Evolutionary conservation across 2,113 vertebrate species (phyloP), one percentile per base, ranked within the genome.

Genomic region (Nannospalax galili): DNA sequence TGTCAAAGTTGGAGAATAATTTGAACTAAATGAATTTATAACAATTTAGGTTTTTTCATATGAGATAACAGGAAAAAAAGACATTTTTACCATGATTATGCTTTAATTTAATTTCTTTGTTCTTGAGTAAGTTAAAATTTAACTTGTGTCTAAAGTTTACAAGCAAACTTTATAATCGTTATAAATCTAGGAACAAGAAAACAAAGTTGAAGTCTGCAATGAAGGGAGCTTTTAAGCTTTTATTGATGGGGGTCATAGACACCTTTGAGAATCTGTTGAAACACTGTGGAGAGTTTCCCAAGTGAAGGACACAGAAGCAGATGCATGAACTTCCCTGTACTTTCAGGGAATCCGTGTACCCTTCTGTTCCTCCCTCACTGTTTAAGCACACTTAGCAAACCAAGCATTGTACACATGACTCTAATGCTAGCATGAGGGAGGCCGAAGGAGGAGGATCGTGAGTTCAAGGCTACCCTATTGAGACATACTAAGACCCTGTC

Each of bases 61-160:
- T 56, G 30, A 80, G 62, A 77, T 60, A 58, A 30, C 75, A 90
- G 79, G 70, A 42, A 94, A 79, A 79, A 10, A 42, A 32, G 0
- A 20, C 69, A 35, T 92, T 89, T 95, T 90, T n/a, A 28, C 16
- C 14, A n/a, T 80, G 32, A 88, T 35, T 72, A 16, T 40, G 8
- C 56, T 94, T 85, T 52, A 74, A 73, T 86, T 69, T 32, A 62
- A 5, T 40, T 88, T 94, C 62, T 58, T 91, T 67, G 67, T 96
- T 88, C 45, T 60, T 74, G 88, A 90, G 48, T 64, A 62, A 95
- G 70, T 84, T 92, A 84, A 94, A 79, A 56, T 73, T 92, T 67
- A 85, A 60, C 64, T 93, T 74, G 15, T 56, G 15, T 90, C 48
- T 69, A 74, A 26, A 92, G 26, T 92, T 96, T 87, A 19, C n/a